Conservation (phyloP, 1,140 invertebrate genomes). For the Melitaea cinxia region DNA sequence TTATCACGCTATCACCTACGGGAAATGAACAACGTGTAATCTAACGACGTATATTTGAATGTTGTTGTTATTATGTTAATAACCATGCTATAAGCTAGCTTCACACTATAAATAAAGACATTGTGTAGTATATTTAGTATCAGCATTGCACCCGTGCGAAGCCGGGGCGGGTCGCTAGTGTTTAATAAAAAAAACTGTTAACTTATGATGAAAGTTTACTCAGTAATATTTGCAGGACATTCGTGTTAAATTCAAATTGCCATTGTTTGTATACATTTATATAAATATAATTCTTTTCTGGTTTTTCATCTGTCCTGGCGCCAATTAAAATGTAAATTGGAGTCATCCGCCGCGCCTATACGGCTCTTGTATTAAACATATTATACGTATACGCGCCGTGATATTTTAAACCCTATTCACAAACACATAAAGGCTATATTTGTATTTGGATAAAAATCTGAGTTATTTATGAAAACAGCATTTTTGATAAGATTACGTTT, state of each 20-base stretch:
- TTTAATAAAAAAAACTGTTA: too few species aligned
- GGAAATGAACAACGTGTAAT: too few species aligned
- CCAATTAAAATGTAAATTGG: constrained; percentile 60
- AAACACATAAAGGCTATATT: neutral
- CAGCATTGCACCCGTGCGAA: too few species aligned
- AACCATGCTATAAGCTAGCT: too few species aligned
- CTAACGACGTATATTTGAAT: too few species aligned
- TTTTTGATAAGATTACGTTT: constrained; percentile 6
- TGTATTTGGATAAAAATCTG: neutral
- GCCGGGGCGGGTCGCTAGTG: too few species aligned
- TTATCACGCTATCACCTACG: too few species aligned
- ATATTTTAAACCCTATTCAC: neutral
- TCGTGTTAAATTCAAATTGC: constrained; percentile 11
- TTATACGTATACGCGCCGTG: neutral
- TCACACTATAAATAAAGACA: too few species aligned
- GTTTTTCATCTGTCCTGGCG: constrained; percentile 15
- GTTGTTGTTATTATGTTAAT: too few species aligned
- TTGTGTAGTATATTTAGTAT: too few species aligned
- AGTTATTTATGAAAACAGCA: constrained; percentile 2
- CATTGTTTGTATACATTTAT: constrained; percentile 24
- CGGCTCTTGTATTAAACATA: neutral
- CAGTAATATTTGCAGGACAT: constrained; percentile 8
- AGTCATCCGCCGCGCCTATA: constrained; percentile 18
- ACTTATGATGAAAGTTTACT: neutral
- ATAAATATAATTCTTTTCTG: constrained; percentile 19